Base-by-base conservation (phyloP, 2,888 invertebrate genomes). In the Pachydiplax longipennis region DNA sequence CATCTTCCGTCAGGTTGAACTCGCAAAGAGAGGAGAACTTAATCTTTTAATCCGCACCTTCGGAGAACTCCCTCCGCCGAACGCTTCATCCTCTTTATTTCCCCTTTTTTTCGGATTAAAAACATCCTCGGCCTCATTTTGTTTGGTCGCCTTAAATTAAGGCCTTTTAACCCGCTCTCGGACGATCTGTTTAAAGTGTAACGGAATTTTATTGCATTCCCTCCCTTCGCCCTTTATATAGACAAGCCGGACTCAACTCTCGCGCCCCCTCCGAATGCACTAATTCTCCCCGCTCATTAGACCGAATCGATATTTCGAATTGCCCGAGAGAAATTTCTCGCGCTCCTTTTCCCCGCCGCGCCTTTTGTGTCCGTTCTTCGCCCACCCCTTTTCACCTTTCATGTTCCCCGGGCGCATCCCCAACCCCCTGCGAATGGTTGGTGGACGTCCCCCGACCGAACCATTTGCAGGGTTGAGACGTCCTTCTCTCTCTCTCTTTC, bases 261-360 rank as follows among this genome's bases (percentile, higher is more conserved):
- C 25, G 13, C 73, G 31, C 25, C 25, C 73, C 13, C 31, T 65
- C n/a, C 25, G 65, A 65, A 65, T 65, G 65, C 65, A 65, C 65
- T 65, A 65, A 65, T 65, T 65, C 65, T 65, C 65, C 22, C 35
- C 37, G 31, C 61, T 87, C 87, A 87, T 87, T 87, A 61, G 37
- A 61, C 37, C 2, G 35, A 87, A 61, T 87, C 87, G 87, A 87
- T 87, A 87, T 87, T 65, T 87, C 37, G 61, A 61, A 87, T 87
- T 61, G 87, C 61, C 65, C 87, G 87, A 61, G 61, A 87, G 87
- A 37, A 87, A 61, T 87, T 87, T 18, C 87, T 61, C 87, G 35
- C 61, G 61, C 61, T 61, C 61, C 61, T 61, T 83, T 83, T 31
- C 83, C 37, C 31, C 83, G 53, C 83, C 25, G 25, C 82, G 3